phyloP scores from a whole-genome alignment of 2,888 invertebrate genomes.

The Hirtodrosophila duncani region DNA sequence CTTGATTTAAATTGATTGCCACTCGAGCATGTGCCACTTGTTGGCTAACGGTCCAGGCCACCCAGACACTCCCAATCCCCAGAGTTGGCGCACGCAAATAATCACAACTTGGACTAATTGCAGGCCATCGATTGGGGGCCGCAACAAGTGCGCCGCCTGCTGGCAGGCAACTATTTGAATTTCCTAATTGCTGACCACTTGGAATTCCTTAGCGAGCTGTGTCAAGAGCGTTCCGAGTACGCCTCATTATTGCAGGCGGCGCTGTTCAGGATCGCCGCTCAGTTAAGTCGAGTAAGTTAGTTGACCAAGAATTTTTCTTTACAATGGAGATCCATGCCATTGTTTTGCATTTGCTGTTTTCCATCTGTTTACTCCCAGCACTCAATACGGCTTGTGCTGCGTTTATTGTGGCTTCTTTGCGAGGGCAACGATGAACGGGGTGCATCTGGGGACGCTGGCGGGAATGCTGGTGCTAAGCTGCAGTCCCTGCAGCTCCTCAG shows the following conservation, averaged over 20 bases:
- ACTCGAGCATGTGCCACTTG: slow-evolving; percentile 57
- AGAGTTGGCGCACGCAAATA: slow-evolving; percentile 10
- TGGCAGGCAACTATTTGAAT: slow-evolving; percentile 68
- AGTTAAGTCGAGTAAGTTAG: slow-evolving; percentile 73
- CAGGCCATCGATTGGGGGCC: slow-evolving; percentile 65
- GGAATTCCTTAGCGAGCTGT: slow-evolving; percentile 74
- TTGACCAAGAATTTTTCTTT: slow-evolving; percentile 38
- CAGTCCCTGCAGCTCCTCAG: slow-evolving; percentile 62
- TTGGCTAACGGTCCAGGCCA: slow-evolving; percentile 37
- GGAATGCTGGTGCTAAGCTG: slow-evolving; percentile 16
- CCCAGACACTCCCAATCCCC: not conserved
- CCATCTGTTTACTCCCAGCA: slow-evolving; percentile 31
- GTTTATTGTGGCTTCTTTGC: slow-evolving; percentile 51
- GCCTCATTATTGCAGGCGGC: slow-evolving; percentile 74
- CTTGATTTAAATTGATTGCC: slow-evolving; percentile 65
- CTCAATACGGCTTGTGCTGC: slow-evolving; percentile 58
- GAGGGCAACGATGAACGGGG: slow-evolving; percentile 7
- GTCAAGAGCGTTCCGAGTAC: slow-evolving; percentile 72
- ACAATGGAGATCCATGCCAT: slow-evolving; percentile 29
- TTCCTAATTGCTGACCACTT: slow-evolving; percentile 77
- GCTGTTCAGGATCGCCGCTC: slow-evolving; percentile 66
- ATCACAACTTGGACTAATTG: slow-evolving; percentile 55
- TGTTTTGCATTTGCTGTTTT: slow-evolving; percentile 6
- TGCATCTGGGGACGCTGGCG: slow-evolving; percentile 17
- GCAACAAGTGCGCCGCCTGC: slow-evolving; percentile 76